These are phyloP conservation scores for Oryzias woworae DNA, from an alignment of 2,113 vertebrate species.

Conservation along the genomic window DNA sequence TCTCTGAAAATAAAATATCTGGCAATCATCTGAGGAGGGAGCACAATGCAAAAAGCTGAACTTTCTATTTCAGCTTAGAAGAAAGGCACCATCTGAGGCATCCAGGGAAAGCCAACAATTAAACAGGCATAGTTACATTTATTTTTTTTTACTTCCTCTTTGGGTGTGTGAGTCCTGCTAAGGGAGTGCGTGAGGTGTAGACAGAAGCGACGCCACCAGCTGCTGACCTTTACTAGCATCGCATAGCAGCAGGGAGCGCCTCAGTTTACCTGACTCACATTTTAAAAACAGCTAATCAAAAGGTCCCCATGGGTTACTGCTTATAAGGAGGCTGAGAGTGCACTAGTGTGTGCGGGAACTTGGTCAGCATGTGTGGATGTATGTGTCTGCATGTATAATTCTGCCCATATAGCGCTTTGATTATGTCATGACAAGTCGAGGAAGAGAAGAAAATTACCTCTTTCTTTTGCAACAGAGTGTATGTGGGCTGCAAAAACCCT, in stretches of 20 bases:
- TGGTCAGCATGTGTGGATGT: slow-evolving; percentile 6
- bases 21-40: slow-evolving; percentile 9
- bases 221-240: slow-evolving; percentile 68
- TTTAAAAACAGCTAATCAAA: slow-evolving; percentile 66
- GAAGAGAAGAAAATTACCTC: slow-evolving; percentile 43
- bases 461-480: slow-evolving; percentile 54
- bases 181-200: slow-evolving; percentile 22
- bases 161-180: slow-evolving; percentile 20
- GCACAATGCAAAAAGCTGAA: slow-evolving; percentile 7
- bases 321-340: slow-evolving; percentile 24
- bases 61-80: neutral
- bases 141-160: neutral
- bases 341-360: slow-evolving; percentile 10
- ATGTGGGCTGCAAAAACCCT: slow-evolving; percentile 29
- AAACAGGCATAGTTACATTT: slow-evolving; percentile 10
- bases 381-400: slow-evolving; percentile 11
- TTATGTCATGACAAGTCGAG: slow-evolving; percentile 36
- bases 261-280: slow-evolving; percentile 59
- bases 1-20: slow-evolving; percentile 18
- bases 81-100: slow-evolving; percentile 2
- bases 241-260: slow-evolving; percentile 49
- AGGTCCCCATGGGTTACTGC: slow-evolving; percentile 58
- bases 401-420: slow-evolving; percentile 22
- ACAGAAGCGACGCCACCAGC: slow-evolving; percentile 45
- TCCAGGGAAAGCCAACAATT: slow-evolving; percentile 3